Base-by-base conservation (phyloP, 2,888 invertebrate genomes). In the Fragum fragum region DNA sequence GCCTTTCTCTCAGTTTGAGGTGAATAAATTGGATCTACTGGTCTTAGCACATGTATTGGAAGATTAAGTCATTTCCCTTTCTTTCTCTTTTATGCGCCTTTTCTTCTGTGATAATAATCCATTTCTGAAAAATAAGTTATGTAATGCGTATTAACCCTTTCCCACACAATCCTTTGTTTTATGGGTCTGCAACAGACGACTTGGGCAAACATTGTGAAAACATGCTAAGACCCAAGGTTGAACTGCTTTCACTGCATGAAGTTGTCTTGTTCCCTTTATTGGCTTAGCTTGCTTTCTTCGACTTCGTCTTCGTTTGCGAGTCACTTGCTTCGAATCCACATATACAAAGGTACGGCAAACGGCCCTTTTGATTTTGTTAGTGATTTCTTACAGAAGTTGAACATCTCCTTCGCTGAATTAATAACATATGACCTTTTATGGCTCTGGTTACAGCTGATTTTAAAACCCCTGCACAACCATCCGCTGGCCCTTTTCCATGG, bases 401-500 rank as follows among this genome's bases (percentile, higher is more conserved):
- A 66, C 36, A 72, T 57, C 2, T 72, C 72, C 28, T 16, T 36
- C 5, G 57, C 72, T 36, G 57, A 57, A 59, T 72, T 72, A n/a
- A 72, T n/a, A 72, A 42, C 55, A n/a, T 36, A 21, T 66, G 52
- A 23, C 18, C 76, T 69, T 42, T 69, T 23, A 70, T 29, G 21
- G 69, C 42, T 32, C 76, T 69, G 21, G 42, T 57, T n/a, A 76
- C 29, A n/a, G 61, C 16, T 29, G 76, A 32, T n/a, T 79, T 79
- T 0, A 79, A 70, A 52, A 74, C 36, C 7, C 79, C 79, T 42
- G 55, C n/a, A 39, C 68, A 47, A 5, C 32, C 70, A 69, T 79
- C 74, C 23, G 69, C 68, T 39, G 71, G 74, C 16, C 71, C 63
- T 70, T 80, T 80, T 1, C 80, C 80, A 29, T 80, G 80, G n/a